Percentiles rank a stretch among this genome's conserved stretches.
Evolutionary conservation across 2,113 vertebrate species (phyloP).

Genomic region (Ailurus styani): DNA sequence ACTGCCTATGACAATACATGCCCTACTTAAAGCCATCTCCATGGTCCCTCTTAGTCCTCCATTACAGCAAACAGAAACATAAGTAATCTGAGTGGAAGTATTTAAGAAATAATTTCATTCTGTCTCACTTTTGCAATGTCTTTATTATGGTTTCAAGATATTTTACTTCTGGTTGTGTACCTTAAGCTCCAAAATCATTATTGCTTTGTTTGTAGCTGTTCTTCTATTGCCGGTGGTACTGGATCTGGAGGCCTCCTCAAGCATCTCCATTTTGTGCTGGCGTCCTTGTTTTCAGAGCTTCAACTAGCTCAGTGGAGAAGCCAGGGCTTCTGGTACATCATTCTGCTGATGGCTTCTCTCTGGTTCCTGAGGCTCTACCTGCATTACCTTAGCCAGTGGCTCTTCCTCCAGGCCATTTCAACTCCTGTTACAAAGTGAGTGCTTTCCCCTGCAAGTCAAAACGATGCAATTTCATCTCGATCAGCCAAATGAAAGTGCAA

Average conservation of each 20-base stretch:
- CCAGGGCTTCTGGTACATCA: slow-evolving; percentile 83
- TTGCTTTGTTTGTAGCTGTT: slow-evolving; percentile 64
- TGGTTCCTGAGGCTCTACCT: slow-evolving; percentile 94
- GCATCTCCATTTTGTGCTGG: slow-evolving; percentile 76
- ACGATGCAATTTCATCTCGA: slow-evolving; percentile 2
- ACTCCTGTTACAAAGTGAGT: slow-evolving; percentile 95
- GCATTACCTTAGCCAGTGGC: slow-evolving; percentile 95
- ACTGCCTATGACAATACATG: too few species aligned
- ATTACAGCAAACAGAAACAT: neutral
- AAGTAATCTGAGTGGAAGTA: neutral
- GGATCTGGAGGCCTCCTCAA: slow-evolving; percentile 51
- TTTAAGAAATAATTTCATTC: neutral
- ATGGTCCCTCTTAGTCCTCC: neutral
- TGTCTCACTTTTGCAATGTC: neutral
- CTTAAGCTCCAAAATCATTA: neutral
- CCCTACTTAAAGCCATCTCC: neutral
- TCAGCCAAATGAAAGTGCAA: neutral
- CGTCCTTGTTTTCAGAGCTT: slow-evolving; percentile 84
- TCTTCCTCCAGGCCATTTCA: slow-evolving; percentile 89
- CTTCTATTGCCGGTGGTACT: neutral
- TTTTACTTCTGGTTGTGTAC: neutral
- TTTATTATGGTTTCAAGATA: neutral
- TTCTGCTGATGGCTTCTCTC: slow-evolving; percentile 84
- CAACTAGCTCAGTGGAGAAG: slow-evolving; percentile 79
- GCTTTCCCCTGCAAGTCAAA: neutral